Evolutionary conservation across 2,113 vertebrate genomes (phyloP).

Genomic region (Colistium nudipinnis): DNA sequence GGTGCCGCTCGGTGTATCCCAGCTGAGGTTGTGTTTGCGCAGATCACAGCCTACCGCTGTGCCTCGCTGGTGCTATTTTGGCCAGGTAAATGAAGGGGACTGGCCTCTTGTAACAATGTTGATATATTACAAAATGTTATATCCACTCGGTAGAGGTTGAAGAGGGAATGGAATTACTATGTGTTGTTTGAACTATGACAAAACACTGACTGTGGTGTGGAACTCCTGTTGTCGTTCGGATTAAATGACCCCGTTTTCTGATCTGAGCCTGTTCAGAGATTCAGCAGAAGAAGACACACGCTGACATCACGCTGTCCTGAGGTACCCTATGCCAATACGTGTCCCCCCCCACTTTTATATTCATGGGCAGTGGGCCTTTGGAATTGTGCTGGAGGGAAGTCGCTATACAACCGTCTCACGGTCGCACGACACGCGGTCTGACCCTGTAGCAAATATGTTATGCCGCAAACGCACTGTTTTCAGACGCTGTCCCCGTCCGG

Average conservation of each 20-base stretch:
- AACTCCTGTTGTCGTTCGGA: conserved; percentile 40
- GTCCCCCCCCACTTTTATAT: background rate
- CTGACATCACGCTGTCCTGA: background rate
- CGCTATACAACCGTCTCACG: background rate
- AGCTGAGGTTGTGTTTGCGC: too few species aligned
- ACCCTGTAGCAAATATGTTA: too few species aligned
- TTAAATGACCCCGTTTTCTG: conserved; percentile 44
- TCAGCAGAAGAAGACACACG: background rate
- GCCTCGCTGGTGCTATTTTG: background rate
- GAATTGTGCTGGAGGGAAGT: background rate
- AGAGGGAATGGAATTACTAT: too few species aligned
- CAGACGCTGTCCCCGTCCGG: background rate
- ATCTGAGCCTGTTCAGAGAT: conserved; percentile 12
- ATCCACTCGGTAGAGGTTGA: too few species aligned
- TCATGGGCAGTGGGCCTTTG: background rate
- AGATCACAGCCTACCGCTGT: too few species aligned
- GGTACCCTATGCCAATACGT: background rate
- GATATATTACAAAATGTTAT: too few species aligned
- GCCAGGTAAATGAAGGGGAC: too few species aligned
- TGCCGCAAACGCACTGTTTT: conserved; percentile 10
- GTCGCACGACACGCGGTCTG: background rate
- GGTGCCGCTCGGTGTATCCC: background rate
- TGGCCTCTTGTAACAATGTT: too few species aligned
- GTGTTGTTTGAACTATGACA: too few species aligned
- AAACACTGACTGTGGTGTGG: too few species aligned